Percentiles rank a stretch among this genome's conserved stretches.
These are phyloP conservation scores for Cryptus armator DNA, from an alignment of 2,888 invertebrate species.

Conservation along the genomic window DNA sequence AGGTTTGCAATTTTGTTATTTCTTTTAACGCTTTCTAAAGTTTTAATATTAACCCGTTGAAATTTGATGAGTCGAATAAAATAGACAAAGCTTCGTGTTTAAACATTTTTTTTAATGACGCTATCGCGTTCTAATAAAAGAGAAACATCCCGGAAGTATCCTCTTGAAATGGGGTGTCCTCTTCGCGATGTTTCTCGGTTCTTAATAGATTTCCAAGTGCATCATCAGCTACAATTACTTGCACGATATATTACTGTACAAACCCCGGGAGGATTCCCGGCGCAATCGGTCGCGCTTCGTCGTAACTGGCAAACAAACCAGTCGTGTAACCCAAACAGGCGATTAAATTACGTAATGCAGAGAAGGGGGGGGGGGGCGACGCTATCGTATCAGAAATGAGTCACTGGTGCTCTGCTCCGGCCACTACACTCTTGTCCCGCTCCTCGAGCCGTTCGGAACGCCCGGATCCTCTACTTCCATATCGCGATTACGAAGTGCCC, in stretches of 20 bases:
- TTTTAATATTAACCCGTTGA: no score
- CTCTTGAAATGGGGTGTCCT: background rate
- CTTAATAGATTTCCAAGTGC: constrained; percentile 4
- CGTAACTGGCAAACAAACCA: constrained; percentile 73
- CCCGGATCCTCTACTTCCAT: constrained; percentile 73
- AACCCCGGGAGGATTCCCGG: constrained; percentile 30
- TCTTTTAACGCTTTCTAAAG: no score
- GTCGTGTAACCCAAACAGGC: constrained; percentile 80
- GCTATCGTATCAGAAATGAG: constrained; percentile 81
- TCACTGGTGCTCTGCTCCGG: constrained; percentile 71
- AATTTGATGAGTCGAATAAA: background rate
- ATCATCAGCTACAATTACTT: background rate
- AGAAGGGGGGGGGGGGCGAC: constrained; percentile 66
- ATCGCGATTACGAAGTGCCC: constrained; percentile 8
- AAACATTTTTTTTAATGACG: background rate
- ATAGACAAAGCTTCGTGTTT: background rate
- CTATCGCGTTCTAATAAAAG: constrained; percentile 7
- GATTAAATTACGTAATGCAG: constrained; percentile 79
- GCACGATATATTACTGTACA: background rate
- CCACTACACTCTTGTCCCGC: constrained; percentile 51
- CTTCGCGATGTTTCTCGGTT: background rate
- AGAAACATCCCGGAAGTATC: background rate
- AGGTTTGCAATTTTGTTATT: no score
- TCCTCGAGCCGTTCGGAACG: constrained; percentile 62
- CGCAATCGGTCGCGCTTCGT: constrained; percentile 54